Evolutionary conservation across 2,888 invertebrate species (phyloP), one percentile per base, ranked within the genome.

Genomic region (Hemistola chrysoprasaria): DNA sequence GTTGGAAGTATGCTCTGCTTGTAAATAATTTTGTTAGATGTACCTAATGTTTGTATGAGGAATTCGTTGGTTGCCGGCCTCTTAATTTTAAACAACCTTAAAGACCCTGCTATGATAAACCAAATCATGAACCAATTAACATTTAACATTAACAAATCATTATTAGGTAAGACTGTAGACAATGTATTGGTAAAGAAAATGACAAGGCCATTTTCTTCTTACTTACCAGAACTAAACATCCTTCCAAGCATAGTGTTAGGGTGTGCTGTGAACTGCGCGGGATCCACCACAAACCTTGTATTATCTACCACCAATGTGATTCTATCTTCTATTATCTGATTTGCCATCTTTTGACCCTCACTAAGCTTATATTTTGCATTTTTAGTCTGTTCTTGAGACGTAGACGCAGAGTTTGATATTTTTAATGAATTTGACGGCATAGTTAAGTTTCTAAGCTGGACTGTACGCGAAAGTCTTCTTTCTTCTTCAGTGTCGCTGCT

Each of bases 201-300:
- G n/a, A n/a, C n/a, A n/a, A n/a, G n/a, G n/a, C n/a, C n/a, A 16
- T 16, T 16, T 4, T 16, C 16, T 4, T 3, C 3, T 16, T 16
- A 16, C 69, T 67, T 41, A 46, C 97, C 96, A 6, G 96, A 95
- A 71, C 97, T 96, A 67, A 98, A 98, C 98, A 98, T 98, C 61
- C 98, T 93, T n/a, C 99, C 99, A 21, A 99, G 89, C 98, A 99
- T 98, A 0, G 99, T 99, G 73, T 99, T 98, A 0, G 99, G 98
- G 82, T 98, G 97, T 1, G 96, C 95, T 6, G 96, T 95, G 68
- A 99, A 97, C 48, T 98, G 91, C 1, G 96, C 93, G 3, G 97
- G 96, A 78, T 98, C 98, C 10, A 98, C 94, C 28, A 98, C 94
- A 45, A 86, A 86, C 52, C 97, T 90, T 0, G 98, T 98, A 65